Base-by-base conservation (phyloP, 1,140 invertebrate genomes). In the Pteromalus puparum region DNA sequence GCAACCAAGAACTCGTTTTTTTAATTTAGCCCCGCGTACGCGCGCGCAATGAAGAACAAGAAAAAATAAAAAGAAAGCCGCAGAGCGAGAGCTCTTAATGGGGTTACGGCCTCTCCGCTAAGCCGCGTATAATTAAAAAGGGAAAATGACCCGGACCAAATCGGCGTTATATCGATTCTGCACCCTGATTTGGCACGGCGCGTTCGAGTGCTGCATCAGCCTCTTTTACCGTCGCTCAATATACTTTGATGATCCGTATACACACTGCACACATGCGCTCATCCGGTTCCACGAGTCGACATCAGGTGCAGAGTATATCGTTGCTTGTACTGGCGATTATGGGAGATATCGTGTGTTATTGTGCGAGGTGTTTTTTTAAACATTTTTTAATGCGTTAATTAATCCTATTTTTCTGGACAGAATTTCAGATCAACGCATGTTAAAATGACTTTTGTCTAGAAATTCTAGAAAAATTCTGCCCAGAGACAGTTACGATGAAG, bases 91-190 rank as follows among this genome's bases (percentile, higher is more conserved):
- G 24, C 67, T 34, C 76, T 88, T 91, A 90, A 91, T 91, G 89
- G 90, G 87, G 86, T 90, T 91, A 88, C 89, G 73, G 42, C 61
- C 90, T 88, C 83, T 86, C 30, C 3, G 78, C 88, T 89, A 88
- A 90, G 88, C 89, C 48, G 84, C 61, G 87, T 87, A 88, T 91
- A 91, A 91, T 91, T 91, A 90, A 90, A 90, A 90, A 87, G 87
- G 83, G 87, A 89, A 89, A 89, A 90, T 88, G 84, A 90, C 88
- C 86, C 87, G 88, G 46, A 86, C 77, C 89, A 87, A 90, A 89
- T 90, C 87, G 83, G 82, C 67, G 86, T 91, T 90, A 61, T 70
- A 90, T 90, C 85, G 88, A 89, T 89, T 83, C 83, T 76, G 18
- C 73, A 61, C n/a, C 74, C 53, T 73, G 78, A 86, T 83, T 86